Conservation (phyloP, 2,797 vertebrate species). For the Silurus lanzhouensis region DNA sequence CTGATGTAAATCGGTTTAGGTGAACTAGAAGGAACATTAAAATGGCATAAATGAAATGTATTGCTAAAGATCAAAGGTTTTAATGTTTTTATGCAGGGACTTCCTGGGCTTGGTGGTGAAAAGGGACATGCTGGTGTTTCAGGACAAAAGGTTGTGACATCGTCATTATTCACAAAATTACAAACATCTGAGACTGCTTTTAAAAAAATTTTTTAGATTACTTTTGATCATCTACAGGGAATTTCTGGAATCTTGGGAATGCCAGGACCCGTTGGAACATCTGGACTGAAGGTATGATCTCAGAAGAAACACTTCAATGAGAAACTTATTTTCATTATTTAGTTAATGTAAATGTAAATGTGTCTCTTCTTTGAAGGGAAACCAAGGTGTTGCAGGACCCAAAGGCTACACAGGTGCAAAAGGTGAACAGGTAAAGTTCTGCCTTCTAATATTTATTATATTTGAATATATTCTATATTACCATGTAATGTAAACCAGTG, state of each 20-base stretch:
- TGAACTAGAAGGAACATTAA: not conserved
- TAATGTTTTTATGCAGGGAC: conserved; percentile 59
- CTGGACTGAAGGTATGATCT: conserved; percentile 67
- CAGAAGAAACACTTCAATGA: not conserved
- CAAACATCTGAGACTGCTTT: not conserved
- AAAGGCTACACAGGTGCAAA: conserved; percentile 67
- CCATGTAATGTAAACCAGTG: not conserved
- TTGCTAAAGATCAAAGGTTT: not conserved
- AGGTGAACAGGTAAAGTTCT: conserved; percentile 65
- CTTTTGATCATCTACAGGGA: conserved; percentile 61
- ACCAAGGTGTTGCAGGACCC: conserved; percentile 63
- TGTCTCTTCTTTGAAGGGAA: conserved; percentile 63
- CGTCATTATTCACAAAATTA: not conserved
- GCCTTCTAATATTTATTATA: not conserved
- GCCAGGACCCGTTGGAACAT: conserved; percentile 63
- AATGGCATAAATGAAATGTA: not conserved
- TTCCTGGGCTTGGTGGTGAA: conserved; percentile 69
- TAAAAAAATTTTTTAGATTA: not conserved
- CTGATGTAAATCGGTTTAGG: not conserved
- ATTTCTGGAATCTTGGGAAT: conserved; percentile 65
- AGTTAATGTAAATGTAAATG: not conserved
- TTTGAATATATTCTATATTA: not conserved
- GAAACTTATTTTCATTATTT: not conserved
- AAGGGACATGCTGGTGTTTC: conserved; percentile 60
- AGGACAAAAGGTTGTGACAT: conserved; percentile 67